These are phyloP conservation scores for Remorina albescens DNA, from an alignment of 2,797 vertebrate genomes.

Conservation along the genomic window DNA sequence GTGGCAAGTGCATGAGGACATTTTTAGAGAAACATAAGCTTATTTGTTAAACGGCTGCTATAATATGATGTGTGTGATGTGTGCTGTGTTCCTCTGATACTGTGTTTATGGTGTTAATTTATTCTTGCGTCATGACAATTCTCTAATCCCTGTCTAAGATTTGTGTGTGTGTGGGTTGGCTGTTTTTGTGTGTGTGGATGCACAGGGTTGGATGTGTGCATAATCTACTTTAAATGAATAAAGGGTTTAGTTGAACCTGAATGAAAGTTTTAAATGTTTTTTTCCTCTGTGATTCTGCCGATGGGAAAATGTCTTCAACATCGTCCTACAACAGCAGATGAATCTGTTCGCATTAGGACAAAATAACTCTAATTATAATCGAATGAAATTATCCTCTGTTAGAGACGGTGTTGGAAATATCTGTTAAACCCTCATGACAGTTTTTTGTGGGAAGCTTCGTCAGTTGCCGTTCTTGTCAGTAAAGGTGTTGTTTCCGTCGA, in stretches of 20 bases:
- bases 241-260: slow-evolving; percentile 38
- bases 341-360: background rate
- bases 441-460: background rate
- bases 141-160: slow-evolving; percentile 15
- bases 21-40: slow-evolving; percentile 22
- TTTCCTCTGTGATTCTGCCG: background rate
- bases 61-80: slow-evolving; percentile 27
- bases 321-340: slow-evolving; percentile 7
- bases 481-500: background rate
- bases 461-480: background rate
- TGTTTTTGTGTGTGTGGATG: slow-evolving; percentile 1
- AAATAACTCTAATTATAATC: too few relatives aligned
- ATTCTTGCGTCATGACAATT: slow-evolving; percentile 29
- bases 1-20: slow-evolving; percentile 37
- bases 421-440: background rate
- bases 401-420: background rate
- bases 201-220: slow-evolving; percentile 27
- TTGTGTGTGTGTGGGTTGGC: slow-evolving; percentile 8
- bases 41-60: slow-evolving; percentile 34
- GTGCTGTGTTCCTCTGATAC: slow-evolving; percentile 20
- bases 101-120: slow-evolving; percentile 53
- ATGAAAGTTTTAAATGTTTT: background rate
- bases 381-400: background rate
- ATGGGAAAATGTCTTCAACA: background rate
- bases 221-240: slow-evolving; percentile 38